Base-by-base conservation (phyloP, 2,888 invertebrate species). In the Macrosoma leucophasiata region DNA sequence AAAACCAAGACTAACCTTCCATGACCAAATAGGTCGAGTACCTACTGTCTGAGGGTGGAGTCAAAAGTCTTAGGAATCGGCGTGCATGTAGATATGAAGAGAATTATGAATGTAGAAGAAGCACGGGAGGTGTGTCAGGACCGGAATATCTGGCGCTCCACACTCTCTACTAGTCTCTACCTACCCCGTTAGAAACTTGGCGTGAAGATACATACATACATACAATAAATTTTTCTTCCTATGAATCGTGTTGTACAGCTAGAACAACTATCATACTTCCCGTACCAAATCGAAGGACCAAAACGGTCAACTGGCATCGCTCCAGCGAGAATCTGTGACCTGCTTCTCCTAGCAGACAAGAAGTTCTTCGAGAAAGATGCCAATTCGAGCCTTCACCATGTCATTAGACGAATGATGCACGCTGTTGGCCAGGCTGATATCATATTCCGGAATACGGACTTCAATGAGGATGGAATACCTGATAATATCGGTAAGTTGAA, bases 361-460 rank as follows among this genome's bases (percentile, higher is more conserved):
- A 72, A 78, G 40, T 87, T 84, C 58, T 72, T 66, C 37, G 68
- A 65, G 18, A 68, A 66, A 33, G 75, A 86, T 11, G 84, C 82
- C 23, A 73, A 81, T 39, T 67, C 74, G 3, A 81, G 81, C 39
- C 52, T 82, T 5, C 70, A 69, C 29, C 74, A 75, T 3, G 85
- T 75, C 1, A 75, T 84, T 1, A 50, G 68, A 13, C 60, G 81
- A 22, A 77, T 84, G 70, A 68, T 86, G 48, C 76, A 82, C 11
- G 74, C 86, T 0, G 68, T 86, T 1, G 78, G 85, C 1, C 84
- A 85, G 41, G 85, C 84, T 1, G 86, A 87, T 46, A 66, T 85
- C 3, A 77, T 87, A 36, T 86, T 86, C 41, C 73, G 87, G 39
- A 84, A 82, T 29, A 73, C 86, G 0, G 87, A 87, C 46, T 86